Evolutionary conservation across 1,140 invertebrate species (phyloP).

Genomic region (Rhyzopertha dominica): DNA sequence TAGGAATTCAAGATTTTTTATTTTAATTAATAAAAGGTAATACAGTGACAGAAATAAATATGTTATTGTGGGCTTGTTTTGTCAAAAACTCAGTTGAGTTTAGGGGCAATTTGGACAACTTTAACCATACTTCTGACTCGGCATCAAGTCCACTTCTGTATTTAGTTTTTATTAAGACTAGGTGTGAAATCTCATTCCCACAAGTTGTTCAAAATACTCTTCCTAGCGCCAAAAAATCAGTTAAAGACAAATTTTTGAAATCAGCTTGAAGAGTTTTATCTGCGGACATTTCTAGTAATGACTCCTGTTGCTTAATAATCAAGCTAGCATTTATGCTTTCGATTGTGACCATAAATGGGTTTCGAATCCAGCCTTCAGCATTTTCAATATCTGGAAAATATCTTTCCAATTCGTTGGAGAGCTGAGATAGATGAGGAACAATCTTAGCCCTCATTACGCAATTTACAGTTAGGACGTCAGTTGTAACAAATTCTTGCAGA

Average conservation of each 20-base stretch:
- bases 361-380: slow-evolving; percentile 7
- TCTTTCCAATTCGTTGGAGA: slow-evolving; percentile 2
- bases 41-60: too few species aligned
- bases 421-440: too few species aligned
- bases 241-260: slow-evolving; percentile 5
- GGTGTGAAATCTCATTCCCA: slow-evolving; percentile 4
- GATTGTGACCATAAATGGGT: slow-evolving; percentile 3
- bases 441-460: too few species aligned
- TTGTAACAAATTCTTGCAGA: not conserved
- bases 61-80: too few species aligned
- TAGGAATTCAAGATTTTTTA: too few species aligned
- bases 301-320: slow-evolving; percentile 6
- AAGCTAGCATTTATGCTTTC: slow-evolving; percentile 6
- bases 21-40: too few species aligned
- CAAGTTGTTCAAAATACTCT: slow-evolving; percentile 1
- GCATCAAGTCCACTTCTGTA: slow-evolving; percentile 5
- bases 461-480: not conserved
- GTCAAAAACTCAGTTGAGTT: not conserved
- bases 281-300: slow-evolving; percentile 6
- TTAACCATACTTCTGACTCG: slow-evolving; percentile 6
- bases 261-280: slow-evolving; percentile 3
- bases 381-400: slow-evolving; percentile 4
- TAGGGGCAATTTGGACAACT: slow-evolving; percentile 7
- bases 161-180: slow-evolving; percentile 6
- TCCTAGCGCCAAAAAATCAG: slow-evolving; percentile 6